phyloP scores from a whole-genome alignment of 2,797 vertebrate genomes.

The Sebastes elongatus region DNA sequence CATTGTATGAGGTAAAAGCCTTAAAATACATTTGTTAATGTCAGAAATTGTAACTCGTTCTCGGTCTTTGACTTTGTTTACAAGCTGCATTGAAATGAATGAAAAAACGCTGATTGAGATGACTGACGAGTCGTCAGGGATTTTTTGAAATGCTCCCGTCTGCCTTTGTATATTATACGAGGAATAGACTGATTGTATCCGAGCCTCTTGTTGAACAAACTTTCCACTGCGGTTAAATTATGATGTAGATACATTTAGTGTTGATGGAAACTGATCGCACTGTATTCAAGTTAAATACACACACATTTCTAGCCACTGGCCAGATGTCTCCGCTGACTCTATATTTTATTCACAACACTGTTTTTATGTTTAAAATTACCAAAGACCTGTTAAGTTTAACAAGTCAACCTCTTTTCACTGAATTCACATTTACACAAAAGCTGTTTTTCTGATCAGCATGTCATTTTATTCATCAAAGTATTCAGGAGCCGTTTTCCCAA shows the following conservation, averaged over 20 bases:
- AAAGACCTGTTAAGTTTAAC: constrained; percentile 51
- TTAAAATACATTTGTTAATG: constrained; percentile 85
- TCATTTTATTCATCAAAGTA: constrained; percentile 67
- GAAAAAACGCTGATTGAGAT: constrained; percentile 28
- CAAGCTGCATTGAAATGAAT: constrained; percentile 51
- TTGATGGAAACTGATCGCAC: background rate
- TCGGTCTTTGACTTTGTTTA: constrained; percentile 67
- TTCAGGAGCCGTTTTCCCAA: constrained; percentile 26
- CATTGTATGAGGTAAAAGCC: constrained; percentile 90
- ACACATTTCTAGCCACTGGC: constrained; percentile 20
- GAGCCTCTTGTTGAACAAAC: constrained; percentile 30
- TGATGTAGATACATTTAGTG: constrained; percentile 7
- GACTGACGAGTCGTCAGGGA: constrained; percentile 11
- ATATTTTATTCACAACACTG: constrained; percentile 10
- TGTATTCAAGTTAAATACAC: constrained; percentile 34
- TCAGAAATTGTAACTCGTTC: constrained; percentile 79
- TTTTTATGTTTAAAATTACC: constrained; percentile 47
- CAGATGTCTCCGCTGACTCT: background rate
- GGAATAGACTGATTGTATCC: constrained; percentile 38
- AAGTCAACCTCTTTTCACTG: constrained; percentile 13
- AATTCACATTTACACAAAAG: constrained; percentile 30
- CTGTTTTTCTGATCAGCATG: constrained; percentile 40
- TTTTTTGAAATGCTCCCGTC: constrained; percentile 27
- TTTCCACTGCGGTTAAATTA: constrained; percentile 14
- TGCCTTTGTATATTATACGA: constrained; percentile 46